These are phyloP conservation scores for Cheumatopsyche charites DNA, from an alignment of 1,140 invertebrate species.

Conservation along the genomic window DNA sequence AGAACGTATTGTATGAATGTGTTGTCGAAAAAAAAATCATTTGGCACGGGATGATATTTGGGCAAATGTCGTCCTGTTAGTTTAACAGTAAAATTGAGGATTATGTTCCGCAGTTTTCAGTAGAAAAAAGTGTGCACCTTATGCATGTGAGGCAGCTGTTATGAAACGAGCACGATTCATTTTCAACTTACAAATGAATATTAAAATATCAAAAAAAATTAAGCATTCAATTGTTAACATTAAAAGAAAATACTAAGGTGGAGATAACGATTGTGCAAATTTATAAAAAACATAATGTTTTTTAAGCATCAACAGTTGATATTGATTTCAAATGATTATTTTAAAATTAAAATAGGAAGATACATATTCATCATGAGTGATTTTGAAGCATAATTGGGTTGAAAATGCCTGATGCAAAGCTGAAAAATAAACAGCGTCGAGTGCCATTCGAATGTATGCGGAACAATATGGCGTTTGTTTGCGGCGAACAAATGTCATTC, in stretches of 20 bases:
- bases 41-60: constrained; percentile 2
- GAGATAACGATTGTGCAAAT: too few relatives aligned
- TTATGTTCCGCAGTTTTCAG: constrained; percentile 42
- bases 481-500: constrained; percentile 44
- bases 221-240: too few relatives aligned
- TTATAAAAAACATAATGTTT: too few relatives aligned
- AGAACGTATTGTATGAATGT: background rate
- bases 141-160: constrained; percentile 4
- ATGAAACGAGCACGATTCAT: background rate
- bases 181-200: background rate
- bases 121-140: constrained; percentile 45
- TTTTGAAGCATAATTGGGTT: too few relatives aligned
- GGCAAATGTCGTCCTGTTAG: constrained; percentile 21
- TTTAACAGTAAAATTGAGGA: constrained; percentile 36
- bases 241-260: too few relatives aligned
- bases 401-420: constrained; percentile 33
- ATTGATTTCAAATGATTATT: too few relatives aligned
- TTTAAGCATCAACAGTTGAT: too few relatives aligned
- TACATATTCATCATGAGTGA: too few relatives aligned
- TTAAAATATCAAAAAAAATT: too few relatives aligned
- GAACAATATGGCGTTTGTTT: constrained; percentile 43
- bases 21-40: background rate
- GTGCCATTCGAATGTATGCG: constrained; percentile 40
- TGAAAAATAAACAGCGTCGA: constrained; percentile 44
- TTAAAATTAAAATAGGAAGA: too few relatives aligned